Base-by-base conservation (phyloP, 2,113 vertebrate genomes). In the Girardinichthys multiradiatus region DNA sequence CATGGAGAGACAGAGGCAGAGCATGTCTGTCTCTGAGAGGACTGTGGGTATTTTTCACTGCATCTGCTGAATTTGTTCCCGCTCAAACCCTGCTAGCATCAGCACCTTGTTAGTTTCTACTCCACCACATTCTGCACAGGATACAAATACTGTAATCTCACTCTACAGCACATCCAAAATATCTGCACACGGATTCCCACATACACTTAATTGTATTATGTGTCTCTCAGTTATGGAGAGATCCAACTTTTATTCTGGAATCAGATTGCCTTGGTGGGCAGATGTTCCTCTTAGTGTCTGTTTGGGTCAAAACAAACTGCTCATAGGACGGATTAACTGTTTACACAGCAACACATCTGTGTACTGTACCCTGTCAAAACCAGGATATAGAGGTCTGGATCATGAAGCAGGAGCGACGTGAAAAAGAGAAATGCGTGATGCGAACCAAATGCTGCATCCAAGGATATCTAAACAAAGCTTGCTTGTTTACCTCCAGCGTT, bases 341-440 rank as follows among this genome's bases (percentile, higher is more conserved):
- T 91, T 91, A 86, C 70, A 76, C 70, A 78, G 86, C 30, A 74
- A 91, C 90, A 89, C 87, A 90, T 92, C 89, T 93, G 92, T 92
- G 89, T 93, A 91, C 89, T 73, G 83, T 86, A 82, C 15, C 14
- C 87, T 92, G 90, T 93, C 91, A 92, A 59, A 78, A 33, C 62
- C 76, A 83, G 89, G 86, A 91, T 87, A 81, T 76, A 77, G 48
- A 86, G 26, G 76, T 89, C 75, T 77, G 28, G 80, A 58, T 68
- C 39, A 39, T 58, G 75, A 77, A 68, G 54, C 71, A n/a, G 61
- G 37, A 83, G 72, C 54, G 75, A 61, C 12, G 15, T 76, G 70
- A 66, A 74, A 86, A 86, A 83, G 85, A 82, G 67, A 82, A 87
- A 79, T 21, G 64, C 59, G 65, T 81, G 82, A 90, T 85, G 59